A percentile compares a stretch with the other conserved stretches of the same genome.
phyloP scores from a whole-genome alignment of 2,888 invertebrate species.

The Folsomia manolachei region DNA sequence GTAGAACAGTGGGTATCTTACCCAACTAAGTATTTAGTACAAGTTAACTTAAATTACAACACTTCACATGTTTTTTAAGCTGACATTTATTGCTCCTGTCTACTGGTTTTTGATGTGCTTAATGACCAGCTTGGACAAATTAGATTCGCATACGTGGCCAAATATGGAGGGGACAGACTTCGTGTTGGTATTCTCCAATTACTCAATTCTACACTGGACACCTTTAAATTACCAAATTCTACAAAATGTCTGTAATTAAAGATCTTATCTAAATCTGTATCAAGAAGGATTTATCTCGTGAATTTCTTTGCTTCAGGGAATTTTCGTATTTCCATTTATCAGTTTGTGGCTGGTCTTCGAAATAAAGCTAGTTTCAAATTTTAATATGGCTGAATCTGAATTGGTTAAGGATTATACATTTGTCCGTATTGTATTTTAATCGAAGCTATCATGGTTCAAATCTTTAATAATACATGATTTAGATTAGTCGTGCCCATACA shows the following conservation, averaged over 20 bases:
- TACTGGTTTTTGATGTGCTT: background rate
- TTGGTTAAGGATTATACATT: background rate
- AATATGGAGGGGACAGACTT: background rate
- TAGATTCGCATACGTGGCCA: background rate
- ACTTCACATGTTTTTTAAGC: background rate
- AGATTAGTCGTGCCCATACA: background rate
- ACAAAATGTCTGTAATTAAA: background rate
- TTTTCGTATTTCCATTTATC: background rate
- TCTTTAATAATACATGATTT: background rate
- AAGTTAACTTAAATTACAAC: background rate
- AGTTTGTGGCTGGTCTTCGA: background rate
- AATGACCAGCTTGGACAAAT: background rate
- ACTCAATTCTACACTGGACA: conserved; percentile 1
- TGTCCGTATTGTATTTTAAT: background rate
- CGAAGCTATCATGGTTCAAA: background rate
- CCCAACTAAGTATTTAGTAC: too few relatives aligned
- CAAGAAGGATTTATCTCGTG: background rate
- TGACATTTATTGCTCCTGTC: background rate
- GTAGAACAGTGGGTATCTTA: background rate
- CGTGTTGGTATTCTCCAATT: background rate
- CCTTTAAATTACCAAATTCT: background rate
- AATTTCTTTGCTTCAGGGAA: background rate
- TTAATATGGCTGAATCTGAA: too few relatives aligned
- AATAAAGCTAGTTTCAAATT: background rate
- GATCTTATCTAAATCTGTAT: background rate